phyloP scores from a whole-genome alignment of 2,888 invertebrate genomes.

The Antitype chi region DNA sequence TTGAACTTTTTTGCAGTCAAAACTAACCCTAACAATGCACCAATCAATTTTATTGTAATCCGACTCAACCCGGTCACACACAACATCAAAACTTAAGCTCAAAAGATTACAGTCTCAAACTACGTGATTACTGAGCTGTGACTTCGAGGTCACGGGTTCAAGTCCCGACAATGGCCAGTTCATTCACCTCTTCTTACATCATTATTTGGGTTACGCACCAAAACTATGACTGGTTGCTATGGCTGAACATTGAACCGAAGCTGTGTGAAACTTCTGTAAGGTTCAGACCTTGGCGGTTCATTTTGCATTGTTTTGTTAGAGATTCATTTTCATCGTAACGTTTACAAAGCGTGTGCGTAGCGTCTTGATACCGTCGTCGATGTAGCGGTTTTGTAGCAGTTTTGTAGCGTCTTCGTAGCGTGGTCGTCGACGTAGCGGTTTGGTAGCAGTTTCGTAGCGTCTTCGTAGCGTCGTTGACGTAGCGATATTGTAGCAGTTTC shows the following conservation, averaged over 20 bases:
- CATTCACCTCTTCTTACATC: conserved; percentile 76
- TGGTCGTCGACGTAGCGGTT: neutral
- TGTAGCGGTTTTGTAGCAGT: neutral
- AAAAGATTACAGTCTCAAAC: conserved; percentile 45
- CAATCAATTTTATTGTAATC: conserved; percentile 44
- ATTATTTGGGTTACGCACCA: conserved; percentile 74
- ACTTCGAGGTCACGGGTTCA: conserved; percentile 79
- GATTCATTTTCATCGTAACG: neutral
- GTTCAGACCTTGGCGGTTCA: conserved; percentile 3
- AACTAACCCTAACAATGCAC: conserved; percentile 50
- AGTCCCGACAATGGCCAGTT: conserved; percentile 71
- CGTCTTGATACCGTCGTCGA: neutral
- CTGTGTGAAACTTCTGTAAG: conserved; percentile 21
- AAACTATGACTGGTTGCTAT: conserved; percentile 67
- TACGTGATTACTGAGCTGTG: conserved; percentile 73
- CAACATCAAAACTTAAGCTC: conserved; percentile 48
- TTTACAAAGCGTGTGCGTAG: neutral
- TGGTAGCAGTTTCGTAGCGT: neutral
- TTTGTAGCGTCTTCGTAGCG: neutral
- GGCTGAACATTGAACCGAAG: conserved; percentile 39
- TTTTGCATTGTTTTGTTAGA: conserved; percentile 10
- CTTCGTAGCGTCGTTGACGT: neutral
- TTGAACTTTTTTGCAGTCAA: conserved; percentile 14
- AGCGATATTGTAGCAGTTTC: too few relatives aligned
- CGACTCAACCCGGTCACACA: conserved; percentile 35